phyloP scores from a whole-genome alignment of 2,113 vertebrate genomes.

The Varanus komodoensis region DNA sequence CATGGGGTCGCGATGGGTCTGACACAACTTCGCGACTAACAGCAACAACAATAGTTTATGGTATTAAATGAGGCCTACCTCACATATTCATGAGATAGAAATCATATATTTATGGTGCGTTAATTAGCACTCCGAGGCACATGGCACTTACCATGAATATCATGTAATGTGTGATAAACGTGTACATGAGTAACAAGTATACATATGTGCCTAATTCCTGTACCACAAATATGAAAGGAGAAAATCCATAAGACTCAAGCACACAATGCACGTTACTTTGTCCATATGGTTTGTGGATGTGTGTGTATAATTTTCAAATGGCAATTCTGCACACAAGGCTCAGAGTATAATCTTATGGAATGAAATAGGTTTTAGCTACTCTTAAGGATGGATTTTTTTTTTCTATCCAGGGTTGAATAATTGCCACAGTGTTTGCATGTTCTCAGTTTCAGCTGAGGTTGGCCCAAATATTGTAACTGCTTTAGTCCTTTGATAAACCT shows the following conservation, averaged over 20 bases:
- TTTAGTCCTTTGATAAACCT: too few relatives aligned
- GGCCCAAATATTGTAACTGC: too few relatives aligned
- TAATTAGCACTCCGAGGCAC: background rate
- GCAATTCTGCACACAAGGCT: background rate
- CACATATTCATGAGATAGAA: background rate
- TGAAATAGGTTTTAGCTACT: background rate
- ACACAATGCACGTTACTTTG: background rate
- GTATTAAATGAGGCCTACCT: background rate
- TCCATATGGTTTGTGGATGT: background rate
- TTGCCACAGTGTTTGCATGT: background rate
- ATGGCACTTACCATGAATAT: background rate
- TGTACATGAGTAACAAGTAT: background rate
- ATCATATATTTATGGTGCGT: background rate
- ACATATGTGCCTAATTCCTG: background rate
- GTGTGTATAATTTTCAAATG: background rate
- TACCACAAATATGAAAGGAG: background rate
- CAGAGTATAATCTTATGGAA: background rate
- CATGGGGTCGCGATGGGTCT: too few relatives aligned
- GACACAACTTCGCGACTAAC: too few relatives aligned
- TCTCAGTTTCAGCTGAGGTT: background rate
- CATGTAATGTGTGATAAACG: background rate
- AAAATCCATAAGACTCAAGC: background rate
- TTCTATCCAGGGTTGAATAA: background rate
- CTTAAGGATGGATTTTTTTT: background rate
- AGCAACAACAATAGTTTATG: background rate